phyloP scores from a whole-genome alignment of 2,113 vertebrate species.

The Pungitius pungitius region DNA sequence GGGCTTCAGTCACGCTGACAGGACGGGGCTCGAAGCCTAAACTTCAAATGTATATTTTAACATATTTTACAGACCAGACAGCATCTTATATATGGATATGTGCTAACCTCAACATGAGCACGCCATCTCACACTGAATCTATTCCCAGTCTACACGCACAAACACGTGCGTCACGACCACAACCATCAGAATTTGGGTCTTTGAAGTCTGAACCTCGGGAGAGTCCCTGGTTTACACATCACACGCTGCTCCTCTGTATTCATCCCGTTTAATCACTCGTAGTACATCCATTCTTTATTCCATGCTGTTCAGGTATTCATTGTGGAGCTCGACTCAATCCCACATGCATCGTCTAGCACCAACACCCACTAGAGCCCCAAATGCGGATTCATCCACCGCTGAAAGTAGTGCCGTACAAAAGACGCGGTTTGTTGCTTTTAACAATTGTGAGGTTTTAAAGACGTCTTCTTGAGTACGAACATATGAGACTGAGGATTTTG shows the following conservation, averaged over 20 bases:
- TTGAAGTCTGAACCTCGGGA: slow-evolving; percentile 44
- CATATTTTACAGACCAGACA: slow-evolving; percentile 57
- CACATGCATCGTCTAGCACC: not conserved
- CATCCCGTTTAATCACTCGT: not conserved
- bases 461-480: not conserved
- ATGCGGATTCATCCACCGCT: not conserved
- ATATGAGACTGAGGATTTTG: not conserved
- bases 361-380: not conserved
- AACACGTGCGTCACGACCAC: slow-evolving; percentile 6
- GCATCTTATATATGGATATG: not conserved
- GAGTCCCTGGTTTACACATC: slow-evolving; percentile 26
- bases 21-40: slow-evolving; percentile 29
- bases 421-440: not conserved
- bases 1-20: slow-evolving; percentile 28
- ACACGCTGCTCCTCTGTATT: slow-evolving; percentile 12
- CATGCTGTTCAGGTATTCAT: not conserved
- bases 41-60: slow-evolving; percentile 69
- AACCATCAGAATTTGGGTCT: slow-evolving; percentile 43
- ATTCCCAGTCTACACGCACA: slow-evolving; percentile 12
- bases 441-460: not conserved
- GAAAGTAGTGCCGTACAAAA: not conserved
- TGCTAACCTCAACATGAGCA: slow-evolving; percentile 10
- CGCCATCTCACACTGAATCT: slow-evolving; percentile 21
- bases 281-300: not conserved
- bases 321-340: not conserved